Conservation (phyloP, 2,888 invertebrate genomes). For the Heteromyza rotundicornis region DNA sequence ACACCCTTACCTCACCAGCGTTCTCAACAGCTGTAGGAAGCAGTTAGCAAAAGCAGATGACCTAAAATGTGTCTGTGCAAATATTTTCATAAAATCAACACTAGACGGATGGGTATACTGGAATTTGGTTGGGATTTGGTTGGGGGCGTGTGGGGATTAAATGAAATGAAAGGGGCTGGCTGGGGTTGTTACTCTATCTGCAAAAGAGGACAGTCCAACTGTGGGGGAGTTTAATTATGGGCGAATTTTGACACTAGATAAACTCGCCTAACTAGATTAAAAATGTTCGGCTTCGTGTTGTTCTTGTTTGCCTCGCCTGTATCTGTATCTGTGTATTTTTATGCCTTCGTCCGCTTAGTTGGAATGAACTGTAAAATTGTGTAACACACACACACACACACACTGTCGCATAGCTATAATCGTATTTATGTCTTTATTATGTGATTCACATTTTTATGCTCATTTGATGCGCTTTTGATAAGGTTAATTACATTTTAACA, state of each 20-base stretch:
- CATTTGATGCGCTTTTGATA: neutral
- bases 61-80: slow-evolving; percentile 13
- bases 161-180: too few species aligned
- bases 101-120: neutral
- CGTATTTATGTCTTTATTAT: slow-evolving; percentile 12
- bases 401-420: neutral
- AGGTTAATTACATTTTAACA: too few species aligned
- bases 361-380: slow-evolving; percentile 15
- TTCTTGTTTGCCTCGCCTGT: neutral
- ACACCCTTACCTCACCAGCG: neutral
- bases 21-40: neutral
- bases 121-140: neutral
- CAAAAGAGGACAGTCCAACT: too few species aligned
- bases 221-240: neutral
- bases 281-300: neutral
- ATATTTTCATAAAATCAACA: slow-evolving; percentile 18
- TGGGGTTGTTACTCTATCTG: neutral
- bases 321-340: neutral
- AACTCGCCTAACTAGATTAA: slow-evolving; percentile 22
- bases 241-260: slow-evolving; percentile 10
- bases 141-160: too few species aligned
- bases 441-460: slow-evolving; percentile 11
- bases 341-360: neutral
- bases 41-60: slow-evolving; percentile 6
- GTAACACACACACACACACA: neutral